A percentile compares a stretch with the other conserved stretches of the same genome.
Conservation (phyloP, 2,888 invertebrate genomes). For the Microctonus aethiopoides region DNA sequence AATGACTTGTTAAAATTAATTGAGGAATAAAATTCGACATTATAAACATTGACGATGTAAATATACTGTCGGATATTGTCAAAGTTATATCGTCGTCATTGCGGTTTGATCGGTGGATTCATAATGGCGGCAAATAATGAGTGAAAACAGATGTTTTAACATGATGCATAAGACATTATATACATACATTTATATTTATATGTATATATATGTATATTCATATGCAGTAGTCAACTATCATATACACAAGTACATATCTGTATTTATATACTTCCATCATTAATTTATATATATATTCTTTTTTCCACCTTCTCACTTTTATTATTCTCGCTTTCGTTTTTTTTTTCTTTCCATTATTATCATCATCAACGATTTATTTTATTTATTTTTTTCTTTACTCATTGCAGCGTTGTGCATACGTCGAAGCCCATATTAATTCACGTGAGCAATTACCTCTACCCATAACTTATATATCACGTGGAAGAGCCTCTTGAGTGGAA, state of each 20-base stretch:
- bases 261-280: constrained; percentile 2
- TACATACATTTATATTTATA: no score
- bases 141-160: constrained; percentile 31
- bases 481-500: constrained; percentile 1
- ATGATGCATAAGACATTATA: constrained; percentile 32
- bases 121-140: constrained; percentile 30
- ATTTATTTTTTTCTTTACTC: constrained; percentile 7
- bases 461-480: constrained; percentile 35
- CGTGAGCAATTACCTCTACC: constrained; percentile 34
- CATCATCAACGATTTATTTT: neutral
- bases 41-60: neutral
- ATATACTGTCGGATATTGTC: neutral
- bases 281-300: constrained; percentile 5
- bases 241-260: neutral
- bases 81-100: neutral
- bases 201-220: no score
- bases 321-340: neutral
- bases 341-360: constrained; percentile 2
- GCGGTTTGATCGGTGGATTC: neutral
- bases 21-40: neutral
- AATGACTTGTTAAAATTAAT: neutral
- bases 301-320: constrained; percentile 7
- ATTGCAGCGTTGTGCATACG: constrained; percentile 4
- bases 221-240: constrained; percentile 28
- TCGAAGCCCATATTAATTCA: constrained; percentile 36